Evolutionary conservation across 2,797 vertebrate species (phyloP).

Genomic region (Cynopterus sphinx): DNA sequence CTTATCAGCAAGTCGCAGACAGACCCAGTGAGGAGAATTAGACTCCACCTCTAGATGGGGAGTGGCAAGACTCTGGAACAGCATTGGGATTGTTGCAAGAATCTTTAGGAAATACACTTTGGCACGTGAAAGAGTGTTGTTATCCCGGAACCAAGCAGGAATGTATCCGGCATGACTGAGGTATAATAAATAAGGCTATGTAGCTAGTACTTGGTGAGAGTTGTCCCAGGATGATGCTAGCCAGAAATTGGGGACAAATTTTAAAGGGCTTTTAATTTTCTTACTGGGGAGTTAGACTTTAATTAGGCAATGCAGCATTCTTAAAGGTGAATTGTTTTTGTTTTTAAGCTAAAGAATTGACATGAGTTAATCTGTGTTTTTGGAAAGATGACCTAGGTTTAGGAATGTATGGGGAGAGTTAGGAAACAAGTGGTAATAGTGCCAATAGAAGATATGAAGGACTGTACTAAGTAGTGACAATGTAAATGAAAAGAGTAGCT

Average conservation of each 20-base stretch:
- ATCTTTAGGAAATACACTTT: not conserved
- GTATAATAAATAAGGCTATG: not conserved
- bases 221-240: not conserved
- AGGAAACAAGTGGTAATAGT: not conserved
- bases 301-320: not conserved
- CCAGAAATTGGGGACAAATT: not conserved
- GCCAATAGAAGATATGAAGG: not conserved
- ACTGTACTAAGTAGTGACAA: not conserved
- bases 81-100: not conserved
- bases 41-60: not conserved
- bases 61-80: not conserved
- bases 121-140: not conserved
- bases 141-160: not conserved
- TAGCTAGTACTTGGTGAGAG: not conserved
- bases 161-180: not conserved
- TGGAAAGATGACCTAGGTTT: not conserved
- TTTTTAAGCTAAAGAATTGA: not conserved
- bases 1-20: not conserved
- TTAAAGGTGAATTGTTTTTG: not conserved
- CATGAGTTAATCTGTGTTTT: not conserved
- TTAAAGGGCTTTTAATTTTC: not conserved
- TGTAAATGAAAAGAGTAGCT: not conserved
- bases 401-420: not conserved
- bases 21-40: not conserved
- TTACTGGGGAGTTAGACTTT: not conserved